These are phyloP conservation scores for Hippocampus abdominalis DNA, from an alignment of 2,113 vertebrate genomes.

Conservation along the genomic window DNA sequence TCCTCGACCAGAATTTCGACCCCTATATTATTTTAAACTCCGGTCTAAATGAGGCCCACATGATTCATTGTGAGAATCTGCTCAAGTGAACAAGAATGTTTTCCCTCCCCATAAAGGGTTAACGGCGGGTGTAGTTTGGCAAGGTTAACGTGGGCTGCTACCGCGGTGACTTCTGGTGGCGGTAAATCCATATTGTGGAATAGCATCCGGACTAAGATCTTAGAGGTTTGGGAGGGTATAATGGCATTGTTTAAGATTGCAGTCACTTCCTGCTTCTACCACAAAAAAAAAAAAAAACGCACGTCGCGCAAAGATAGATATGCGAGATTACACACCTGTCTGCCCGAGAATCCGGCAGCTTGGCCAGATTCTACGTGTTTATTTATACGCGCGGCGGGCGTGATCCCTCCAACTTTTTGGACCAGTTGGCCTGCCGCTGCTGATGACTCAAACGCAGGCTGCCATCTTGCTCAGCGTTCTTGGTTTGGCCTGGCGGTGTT, in stretches of 20 bases:
- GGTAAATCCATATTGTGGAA: slow-evolving; percentile 6
- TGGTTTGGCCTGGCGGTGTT: neutral
- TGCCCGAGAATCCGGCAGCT: neutral
- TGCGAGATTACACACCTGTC: slow-evolving; percentile 1
- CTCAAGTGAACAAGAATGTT: neutral
- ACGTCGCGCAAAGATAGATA: neutral
- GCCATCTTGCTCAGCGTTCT: neutral
- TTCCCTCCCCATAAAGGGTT: neutral
- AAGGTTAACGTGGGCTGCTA: neutral
- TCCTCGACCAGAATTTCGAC: neutral
- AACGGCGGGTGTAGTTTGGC: slow-evolving; percentile 1
- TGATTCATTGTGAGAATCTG: neutral
- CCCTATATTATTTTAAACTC: neutral
- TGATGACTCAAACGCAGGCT: neutral
- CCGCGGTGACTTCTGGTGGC: neutral
- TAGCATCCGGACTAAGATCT: neutral
- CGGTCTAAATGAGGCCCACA: neutral
- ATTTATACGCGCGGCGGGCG: neutral
- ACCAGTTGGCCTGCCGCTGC: neutral
- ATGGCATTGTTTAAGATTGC: slow-evolving; percentile 1
- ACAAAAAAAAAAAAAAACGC: neutral
- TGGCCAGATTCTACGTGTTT: neutral
- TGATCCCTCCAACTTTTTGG: neutral
- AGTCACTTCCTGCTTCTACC: neutral
- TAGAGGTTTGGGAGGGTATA: neutral